Evolutionary conservation across 2,797 vertebrate species (phyloP).

Genomic region (Eospalax fontanierii): DNA sequence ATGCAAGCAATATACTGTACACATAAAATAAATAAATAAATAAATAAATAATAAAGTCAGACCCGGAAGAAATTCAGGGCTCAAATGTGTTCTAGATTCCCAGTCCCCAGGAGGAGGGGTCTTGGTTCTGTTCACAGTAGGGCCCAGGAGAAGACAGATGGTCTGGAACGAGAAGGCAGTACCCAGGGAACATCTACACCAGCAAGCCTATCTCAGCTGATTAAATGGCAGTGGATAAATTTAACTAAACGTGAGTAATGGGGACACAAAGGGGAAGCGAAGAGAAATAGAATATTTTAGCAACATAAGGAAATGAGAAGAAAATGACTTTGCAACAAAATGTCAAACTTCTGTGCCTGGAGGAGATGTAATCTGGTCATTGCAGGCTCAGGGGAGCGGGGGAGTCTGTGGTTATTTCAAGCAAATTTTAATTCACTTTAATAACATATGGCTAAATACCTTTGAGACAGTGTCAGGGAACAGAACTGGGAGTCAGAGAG

Average conservation of each 20-base stretch:
- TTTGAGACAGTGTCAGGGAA: conserved; percentile 36
- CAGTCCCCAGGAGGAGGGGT: neutral
- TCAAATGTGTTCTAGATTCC: neutral
- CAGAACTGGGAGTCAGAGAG: conserved; percentile 45
- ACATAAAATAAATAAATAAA: too few relatives aligned
- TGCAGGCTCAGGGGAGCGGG: conserved; percentile 19
- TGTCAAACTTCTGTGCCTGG: conserved; percentile 83
- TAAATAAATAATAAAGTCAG: too few relatives aligned
- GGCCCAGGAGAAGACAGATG: conserved; percentile 61
- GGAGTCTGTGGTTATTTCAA: conserved; percentile 74
- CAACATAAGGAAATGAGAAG: conserved; percentile 86
- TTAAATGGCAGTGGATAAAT: conserved; percentile 84
- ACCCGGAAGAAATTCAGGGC: neutral
- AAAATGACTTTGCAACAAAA: conserved; percentile 84
- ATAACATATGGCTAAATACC: conserved; percentile 65
- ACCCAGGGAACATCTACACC: conserved; percentile 28
- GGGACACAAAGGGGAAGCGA: conserved; percentile 81
- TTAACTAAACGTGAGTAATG: conserved; percentile 85
- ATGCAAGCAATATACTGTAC: too few relatives aligned
- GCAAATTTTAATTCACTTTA: conserved; percentile 79
- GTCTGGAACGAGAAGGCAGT: conserved; percentile 52
- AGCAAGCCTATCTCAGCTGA: conserved; percentile 76
- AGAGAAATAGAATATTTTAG: conserved; percentile 85
- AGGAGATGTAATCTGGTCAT: conserved; percentile 81
- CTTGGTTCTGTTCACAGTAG: neutral